phyloP scores from a whole-genome alignment of 1,140 invertebrate species.

The Pinna nobilis region DNA sequence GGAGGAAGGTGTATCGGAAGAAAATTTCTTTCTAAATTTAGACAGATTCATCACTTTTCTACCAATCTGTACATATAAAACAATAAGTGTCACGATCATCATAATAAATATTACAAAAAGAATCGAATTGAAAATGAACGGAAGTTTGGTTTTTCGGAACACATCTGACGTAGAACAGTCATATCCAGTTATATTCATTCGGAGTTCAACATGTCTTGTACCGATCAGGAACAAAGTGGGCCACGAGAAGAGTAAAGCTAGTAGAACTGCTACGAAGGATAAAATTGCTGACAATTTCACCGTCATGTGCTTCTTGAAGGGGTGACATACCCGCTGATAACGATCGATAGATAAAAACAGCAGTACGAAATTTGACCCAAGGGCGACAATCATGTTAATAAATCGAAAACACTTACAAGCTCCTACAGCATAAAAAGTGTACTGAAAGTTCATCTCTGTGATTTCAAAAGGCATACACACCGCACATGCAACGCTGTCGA shows the following conservation, averaged over 20 bases:
- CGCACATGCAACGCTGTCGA: conserved; percentile 27
- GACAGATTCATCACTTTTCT: too few relatives aligned
- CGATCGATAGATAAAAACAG: conserved; percentile 21
- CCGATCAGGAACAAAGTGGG: conserved; percentile 9
- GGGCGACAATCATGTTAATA: not conserved
- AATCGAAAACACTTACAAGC: conserved; percentile 17
- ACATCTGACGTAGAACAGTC: conserved; percentile 18
- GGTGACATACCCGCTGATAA: conserved; percentile 15
- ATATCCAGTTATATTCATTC: conserved; percentile 15
- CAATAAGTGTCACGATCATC: not conserved
- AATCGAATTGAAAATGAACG: conserved; percentile 14
- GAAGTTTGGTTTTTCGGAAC: conserved; percentile 14
- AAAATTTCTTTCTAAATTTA: too few relatives aligned
- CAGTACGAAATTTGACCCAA: conserved; percentile 31
- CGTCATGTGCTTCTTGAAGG: conserved; percentile 13
- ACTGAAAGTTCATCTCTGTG: conserved; percentile 15
- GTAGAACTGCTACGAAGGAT: conserved; percentile 2
- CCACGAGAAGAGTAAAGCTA: conserved; percentile 24
- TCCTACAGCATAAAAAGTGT: conserved; percentile 13
- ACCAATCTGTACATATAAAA: not conserved
- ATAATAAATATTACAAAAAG: not conserved
- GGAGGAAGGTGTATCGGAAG: too few relatives aligned
- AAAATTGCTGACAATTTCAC: not conserved
- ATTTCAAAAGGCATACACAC: conserved; percentile 33
- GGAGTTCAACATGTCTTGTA: not conserved